A percentile compares a stretch with the other conserved stretches of the same genome.
These are phyloP conservation scores for Tapera naevia DNA, from an alignment of 2,797 vertebrate species.

Conservation along the genomic window DNA sequence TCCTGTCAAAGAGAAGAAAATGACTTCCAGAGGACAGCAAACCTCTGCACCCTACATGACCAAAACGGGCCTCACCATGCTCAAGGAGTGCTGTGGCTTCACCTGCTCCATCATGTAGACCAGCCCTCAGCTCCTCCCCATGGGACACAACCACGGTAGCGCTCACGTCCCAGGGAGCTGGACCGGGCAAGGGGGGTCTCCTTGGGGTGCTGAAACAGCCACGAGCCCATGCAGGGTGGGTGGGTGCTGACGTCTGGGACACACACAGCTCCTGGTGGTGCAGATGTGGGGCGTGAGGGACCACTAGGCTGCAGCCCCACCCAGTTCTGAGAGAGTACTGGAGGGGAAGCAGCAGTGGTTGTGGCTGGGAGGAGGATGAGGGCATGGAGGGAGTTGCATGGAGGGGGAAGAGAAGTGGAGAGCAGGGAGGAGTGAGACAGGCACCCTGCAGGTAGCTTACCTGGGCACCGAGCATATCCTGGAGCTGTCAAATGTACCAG, in stretches of 20 bases:
- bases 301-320: neutral
- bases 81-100: conserved; percentile 90
- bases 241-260: fast-evolving
- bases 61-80: conserved; percentile 83
- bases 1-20: conserved; percentile 69
- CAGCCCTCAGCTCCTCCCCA: neutral
- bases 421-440: no score
- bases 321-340: neutral
- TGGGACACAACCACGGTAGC: neutral
- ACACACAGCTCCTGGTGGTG: neutral
- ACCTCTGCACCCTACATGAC: conserved; percentile 76
- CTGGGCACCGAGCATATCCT: no score
- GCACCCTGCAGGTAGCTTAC: no score
- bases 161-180: neutral
- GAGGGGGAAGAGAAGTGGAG: no score
- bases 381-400: no score
- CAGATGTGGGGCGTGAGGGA: neutral
- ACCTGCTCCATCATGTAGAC: conserved; percentile 88
- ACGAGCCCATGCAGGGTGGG: neutral
- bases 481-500: no score
- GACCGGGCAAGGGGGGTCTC: neutral
- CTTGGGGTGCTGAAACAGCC: neutral
- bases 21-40: conserved; percentile 80
- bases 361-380: no score
- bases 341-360: neutral